Percentiles rank a stretch among this genome's conserved stretches.
Conservation (phyloP, 2,797 vertebrate species). For the Odontamblyopus lacepedii region DNA sequence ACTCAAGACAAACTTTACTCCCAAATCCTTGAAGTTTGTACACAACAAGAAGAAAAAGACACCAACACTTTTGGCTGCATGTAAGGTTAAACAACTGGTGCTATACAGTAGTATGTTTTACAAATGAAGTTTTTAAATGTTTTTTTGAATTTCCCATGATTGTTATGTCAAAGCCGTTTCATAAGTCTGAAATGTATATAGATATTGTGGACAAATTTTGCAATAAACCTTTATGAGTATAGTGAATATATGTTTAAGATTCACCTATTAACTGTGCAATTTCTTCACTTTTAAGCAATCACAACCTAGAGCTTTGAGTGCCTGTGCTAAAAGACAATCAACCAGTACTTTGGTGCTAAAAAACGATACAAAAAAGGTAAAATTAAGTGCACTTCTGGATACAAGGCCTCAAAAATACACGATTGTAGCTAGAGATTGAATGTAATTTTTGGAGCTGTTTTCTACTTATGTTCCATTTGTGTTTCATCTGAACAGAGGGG, state of each 20-base stretch:
- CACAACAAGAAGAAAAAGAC: conserved; percentile 56
- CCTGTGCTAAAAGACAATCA: conserved; percentile 47
- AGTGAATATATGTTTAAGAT: conserved; percentile 14
- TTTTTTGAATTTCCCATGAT: conserved; percentile 49
- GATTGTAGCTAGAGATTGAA: conserved; percentile 65
- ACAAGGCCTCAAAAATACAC: conserved; percentile 59
- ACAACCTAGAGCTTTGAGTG: conserved; percentile 52
- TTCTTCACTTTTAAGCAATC: conserved; percentile 44
- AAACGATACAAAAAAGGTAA: background rate
- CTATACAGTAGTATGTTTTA: conserved; percentile 76
- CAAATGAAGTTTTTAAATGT: conserved; percentile 67
- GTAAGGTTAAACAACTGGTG: conserved; percentile 85
- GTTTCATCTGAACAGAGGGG: conserved; percentile 59
- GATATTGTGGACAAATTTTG: conserved; percentile 65
- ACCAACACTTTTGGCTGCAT: conserved; percentile 72
- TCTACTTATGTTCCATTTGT: conserved; percentile 58
- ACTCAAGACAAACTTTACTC: conserved; percentile 72
- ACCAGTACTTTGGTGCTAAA: conserved; percentile 31
- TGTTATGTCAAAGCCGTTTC: conserved; percentile 56
- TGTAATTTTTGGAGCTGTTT: conserved; percentile 70
- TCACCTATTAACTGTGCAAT: conserved; percentile 48
- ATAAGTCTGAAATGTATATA: conserved; percentile 55
- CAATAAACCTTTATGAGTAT: conserved; percentile 42
- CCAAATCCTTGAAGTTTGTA: conserved; percentile 69
- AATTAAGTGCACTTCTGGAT: conserved; percentile 69